Evolutionary conservation across 2,888 invertebrate species (phyloP).

Genomic region (Caenorhabditis wallacei): DNA sequence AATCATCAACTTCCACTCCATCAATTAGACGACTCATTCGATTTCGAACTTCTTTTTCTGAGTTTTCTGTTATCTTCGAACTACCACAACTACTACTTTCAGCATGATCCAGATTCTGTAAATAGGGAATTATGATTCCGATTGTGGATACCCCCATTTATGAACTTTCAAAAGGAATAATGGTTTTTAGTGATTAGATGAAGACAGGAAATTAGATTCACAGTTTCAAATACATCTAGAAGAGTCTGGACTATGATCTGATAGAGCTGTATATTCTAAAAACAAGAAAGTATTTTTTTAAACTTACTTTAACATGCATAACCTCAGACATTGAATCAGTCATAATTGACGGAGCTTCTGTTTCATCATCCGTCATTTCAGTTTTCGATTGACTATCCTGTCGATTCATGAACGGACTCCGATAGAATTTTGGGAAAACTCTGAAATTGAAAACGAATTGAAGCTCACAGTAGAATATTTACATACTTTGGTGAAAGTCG

Average conservation of each 20-base stretch:
- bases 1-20: conserved; percentile 72
- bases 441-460: conserved; percentile 80
- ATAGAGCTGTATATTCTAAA: too few relatives aligned
- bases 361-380: conserved; percentile 64
- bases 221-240: too few relatives aligned
- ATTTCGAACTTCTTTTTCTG: conserved; percentile 52
- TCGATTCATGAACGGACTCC: conserved; percentile 83
- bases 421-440: conserved; percentile 86
- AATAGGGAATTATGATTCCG: neutral
- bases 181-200: too few relatives aligned
- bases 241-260: too few relatives aligned
- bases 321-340: conserved; percentile 64
- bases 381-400: conserved; percentile 63
- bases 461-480: neutral
- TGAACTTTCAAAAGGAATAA: too few relatives aligned
- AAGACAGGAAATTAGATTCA: too few relatives aligned
- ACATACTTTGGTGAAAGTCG: conserved; percentile 81
- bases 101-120: conserved; percentile 33
- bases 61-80: conserved; percentile 11
- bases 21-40: conserved; percentile 69
- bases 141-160: too few relatives aligned
- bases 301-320: conserved; percentile 39
- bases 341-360: conserved; percentile 66
- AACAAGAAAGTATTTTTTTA: too few relatives aligned
- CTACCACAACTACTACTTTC: conserved; percentile 15